Conservation (phyloP, 2,113 vertebrate species). For the Callionymus lyra region DNA sequence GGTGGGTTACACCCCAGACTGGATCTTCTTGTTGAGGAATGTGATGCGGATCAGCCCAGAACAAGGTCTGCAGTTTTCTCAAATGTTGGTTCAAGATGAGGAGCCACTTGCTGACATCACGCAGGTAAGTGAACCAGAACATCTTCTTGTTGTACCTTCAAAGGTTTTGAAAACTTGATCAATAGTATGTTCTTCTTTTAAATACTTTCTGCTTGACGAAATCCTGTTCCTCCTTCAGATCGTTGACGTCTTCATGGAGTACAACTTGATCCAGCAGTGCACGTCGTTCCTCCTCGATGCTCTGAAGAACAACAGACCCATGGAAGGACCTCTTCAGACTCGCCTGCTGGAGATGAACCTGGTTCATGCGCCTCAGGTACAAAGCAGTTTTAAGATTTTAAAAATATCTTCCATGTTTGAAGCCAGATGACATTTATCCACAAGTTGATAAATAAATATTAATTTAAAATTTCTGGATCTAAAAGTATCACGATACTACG, state of each 20-base stretch:
- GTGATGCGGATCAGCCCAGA: conserved; percentile 98
- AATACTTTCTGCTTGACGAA: too few relatives aligned
- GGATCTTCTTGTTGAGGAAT: conserved; percentile 96
- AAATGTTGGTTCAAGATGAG: conserved; percentile 98
- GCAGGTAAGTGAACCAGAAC: conserved; percentile 76
- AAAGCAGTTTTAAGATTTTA: not conserved
- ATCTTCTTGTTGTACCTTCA: too few relatives aligned
- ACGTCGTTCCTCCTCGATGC: conserved; percentile 95
- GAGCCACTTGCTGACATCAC: conserved; percentile 97
- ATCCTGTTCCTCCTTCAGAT: conserved; percentile 67
- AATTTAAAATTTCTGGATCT: too few relatives aligned
- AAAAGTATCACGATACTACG: too few relatives aligned
- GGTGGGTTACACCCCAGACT: conserved; percentile 98
- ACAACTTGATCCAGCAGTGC: conserved; percentile 98
- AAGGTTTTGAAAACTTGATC: too few relatives aligned
- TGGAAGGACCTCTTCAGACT: conserved; percentile 91
- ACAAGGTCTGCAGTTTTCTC: conserved; percentile 97
- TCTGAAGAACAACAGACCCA: conserved; percentile 95
- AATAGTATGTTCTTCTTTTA: too few relatives aligned
- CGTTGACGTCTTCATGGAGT: conserved; percentile 98
- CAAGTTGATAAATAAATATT: too few relatives aligned
- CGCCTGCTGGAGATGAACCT: conserved; percentile 98
- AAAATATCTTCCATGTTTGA: too few relatives aligned
- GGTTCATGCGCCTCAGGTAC: conserved; percentile 94
- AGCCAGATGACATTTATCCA: too few relatives aligned